Conservation (phyloP, 2,888 invertebrate species). For the Sminthurides aquaticus region DNA sequence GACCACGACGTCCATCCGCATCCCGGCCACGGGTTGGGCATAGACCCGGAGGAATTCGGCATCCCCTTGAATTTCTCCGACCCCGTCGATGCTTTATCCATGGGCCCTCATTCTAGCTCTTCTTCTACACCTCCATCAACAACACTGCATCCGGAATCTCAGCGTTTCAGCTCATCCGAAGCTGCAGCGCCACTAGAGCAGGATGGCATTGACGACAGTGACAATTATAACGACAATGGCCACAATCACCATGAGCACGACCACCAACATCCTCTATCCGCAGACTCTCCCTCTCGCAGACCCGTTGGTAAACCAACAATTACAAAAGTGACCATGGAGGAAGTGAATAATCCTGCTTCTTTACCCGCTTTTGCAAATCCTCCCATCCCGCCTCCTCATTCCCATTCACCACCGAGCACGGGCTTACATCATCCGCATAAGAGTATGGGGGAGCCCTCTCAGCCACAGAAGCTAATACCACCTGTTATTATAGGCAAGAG, state of each 20-base stretch:
- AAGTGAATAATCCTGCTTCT: slow-evolving; percentile 1
- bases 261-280: slow-evolving; percentile 20
- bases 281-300: slow-evolving; percentile 21
- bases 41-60: slow-evolving; percentile 11
- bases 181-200: neutral
- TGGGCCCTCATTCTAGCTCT: neutral
- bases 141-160: neutral
- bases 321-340: slow-evolving; percentile 39
- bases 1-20: neutral
- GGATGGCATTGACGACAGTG: neutral
- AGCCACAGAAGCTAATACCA: slow-evolving; percentile 29
- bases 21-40: slow-evolving; percentile 11
- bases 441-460: slow-evolving; percentile 13
- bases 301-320: slow-evolving; percentile 38
- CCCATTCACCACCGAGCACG: neutral
- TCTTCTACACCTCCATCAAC: neutral
- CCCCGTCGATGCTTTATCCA: slow-evolving; percentile 31
- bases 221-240: neutral
- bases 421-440: neutral
- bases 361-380: neutral
- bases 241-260: slow-evolving; percentile 3
- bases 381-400: neutral
- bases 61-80: slow-evolving; percentile 37
- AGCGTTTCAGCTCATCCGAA: slow-evolving; percentile 5
- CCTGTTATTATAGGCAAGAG: slow-evolving; percentile 38